Conservation (phyloP, 2,113 vertebrate species). For the Ophthalmolycus amberensis region DNA sequence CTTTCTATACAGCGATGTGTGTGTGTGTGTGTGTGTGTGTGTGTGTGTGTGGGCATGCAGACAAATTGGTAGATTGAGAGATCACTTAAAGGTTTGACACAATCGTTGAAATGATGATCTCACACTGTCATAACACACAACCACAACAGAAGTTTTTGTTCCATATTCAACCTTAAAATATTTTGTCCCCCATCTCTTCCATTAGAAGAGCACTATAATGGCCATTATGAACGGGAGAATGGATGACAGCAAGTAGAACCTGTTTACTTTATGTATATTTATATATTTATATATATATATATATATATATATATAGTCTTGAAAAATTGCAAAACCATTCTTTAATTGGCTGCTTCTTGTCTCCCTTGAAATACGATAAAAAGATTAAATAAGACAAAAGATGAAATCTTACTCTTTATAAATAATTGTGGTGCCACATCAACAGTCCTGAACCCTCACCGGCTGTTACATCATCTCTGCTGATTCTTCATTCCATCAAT, state of each 20-base stretch:
- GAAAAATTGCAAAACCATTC: neutral
- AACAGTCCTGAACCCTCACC: neutral
- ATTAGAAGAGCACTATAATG: neutral
- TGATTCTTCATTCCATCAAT: neutral
- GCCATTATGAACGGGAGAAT: neutral
- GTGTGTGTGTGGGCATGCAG: neutral
- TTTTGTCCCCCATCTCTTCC: neutral
- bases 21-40: neutral
- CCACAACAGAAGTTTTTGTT: neutral
- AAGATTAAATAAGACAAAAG: neutral
- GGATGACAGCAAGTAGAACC: neutral
- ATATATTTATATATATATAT: no score
- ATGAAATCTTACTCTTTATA: neutral
- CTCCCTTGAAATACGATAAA: neutral
- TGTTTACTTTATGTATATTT: neutral
- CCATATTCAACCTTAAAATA: neutral
- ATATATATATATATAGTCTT: neutral
- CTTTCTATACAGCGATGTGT: neutral
- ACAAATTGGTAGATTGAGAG: neutral
- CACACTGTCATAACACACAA: neutral
- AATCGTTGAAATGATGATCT: neutral
- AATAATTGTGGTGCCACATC: neutral
- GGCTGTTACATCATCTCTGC: neutral
- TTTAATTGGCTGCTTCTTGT: neutral
- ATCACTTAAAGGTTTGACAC: neutral